phyloP scores from a whole-genome alignment of 2,797 vertebrate genomes.

The Parauchenoglanis ngamensis region DNA sequence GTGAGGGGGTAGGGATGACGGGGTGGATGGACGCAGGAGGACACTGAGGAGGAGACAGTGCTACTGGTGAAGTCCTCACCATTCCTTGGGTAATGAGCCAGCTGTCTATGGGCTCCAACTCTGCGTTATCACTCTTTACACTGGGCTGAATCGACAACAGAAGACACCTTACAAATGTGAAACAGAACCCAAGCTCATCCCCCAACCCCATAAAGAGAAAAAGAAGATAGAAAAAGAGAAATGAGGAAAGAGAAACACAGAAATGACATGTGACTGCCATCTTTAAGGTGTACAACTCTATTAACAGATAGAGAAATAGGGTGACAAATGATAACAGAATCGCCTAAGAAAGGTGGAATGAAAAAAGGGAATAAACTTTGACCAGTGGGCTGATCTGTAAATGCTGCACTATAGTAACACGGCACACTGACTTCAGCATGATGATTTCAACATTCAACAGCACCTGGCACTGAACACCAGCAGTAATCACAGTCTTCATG shows the following conservation, averaged over 20 bases:
- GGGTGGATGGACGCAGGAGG: constrained; percentile 37
- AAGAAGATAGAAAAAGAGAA: constrained; percentile 33
- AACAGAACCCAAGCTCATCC: constrained; percentile 34
- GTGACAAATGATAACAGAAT: background rate
- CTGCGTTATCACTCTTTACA: constrained; percentile 90
- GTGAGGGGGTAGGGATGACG: constrained; percentile 49
- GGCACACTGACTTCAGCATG: background rate
- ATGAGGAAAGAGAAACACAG: constrained; percentile 40
- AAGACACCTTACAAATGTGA: constrained; percentile 82
- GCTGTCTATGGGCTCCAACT: constrained; percentile 99
- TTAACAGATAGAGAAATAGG: constrained; percentile 1
- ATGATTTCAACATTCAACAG: constrained; percentile 35
- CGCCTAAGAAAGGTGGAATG: constrained; percentile 11
- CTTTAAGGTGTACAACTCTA: constrained; percentile 2
- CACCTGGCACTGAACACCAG: background rate
- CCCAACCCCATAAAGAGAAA: constrained; percentile 53
- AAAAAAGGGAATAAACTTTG: constrained; percentile 46
- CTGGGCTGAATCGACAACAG: constrained; percentile 95
- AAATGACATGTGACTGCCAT: constrained; percentile 8
- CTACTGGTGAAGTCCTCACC: constrained; percentile 89
- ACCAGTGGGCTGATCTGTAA: constrained; percentile 51
- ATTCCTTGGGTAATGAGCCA: constrained; percentile 99
- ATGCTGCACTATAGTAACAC: constrained; percentile 28
- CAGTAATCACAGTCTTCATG: constrained; percentile 12
- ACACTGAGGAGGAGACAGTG: constrained; percentile 68